Conservation (phyloP, 1,140 invertebrate species). For the Aleiodes sp. region DNA sequence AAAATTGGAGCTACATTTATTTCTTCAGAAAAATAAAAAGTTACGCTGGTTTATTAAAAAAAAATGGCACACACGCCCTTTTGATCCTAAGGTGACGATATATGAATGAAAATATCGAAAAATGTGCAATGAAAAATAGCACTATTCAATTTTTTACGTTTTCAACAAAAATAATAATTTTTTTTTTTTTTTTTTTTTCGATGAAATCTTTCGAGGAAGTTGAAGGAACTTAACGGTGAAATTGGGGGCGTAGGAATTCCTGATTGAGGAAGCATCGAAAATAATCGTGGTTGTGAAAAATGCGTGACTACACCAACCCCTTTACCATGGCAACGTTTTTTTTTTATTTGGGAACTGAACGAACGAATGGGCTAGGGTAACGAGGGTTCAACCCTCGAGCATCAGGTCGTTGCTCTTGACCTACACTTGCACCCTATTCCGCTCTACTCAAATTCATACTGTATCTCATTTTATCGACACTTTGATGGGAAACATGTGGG, state of each 20-base stretch:
- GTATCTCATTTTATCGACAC: constrained; percentile 14
- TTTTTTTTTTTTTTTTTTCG: too few relatives aligned
- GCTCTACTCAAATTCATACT: constrained; percentile 16
- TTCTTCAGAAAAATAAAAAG: too few relatives aligned
- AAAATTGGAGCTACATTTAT: too few relatives aligned
- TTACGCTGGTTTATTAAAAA: too few relatives aligned
- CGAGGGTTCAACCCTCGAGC: constrained; percentile 26
- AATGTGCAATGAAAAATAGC: too few relatives aligned
- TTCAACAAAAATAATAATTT: too few relatives aligned
- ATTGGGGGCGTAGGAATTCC: background rate
- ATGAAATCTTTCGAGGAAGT: too few relatives aligned
- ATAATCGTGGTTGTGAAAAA: constrained; percentile 29
- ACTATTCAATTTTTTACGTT: too few relatives aligned
- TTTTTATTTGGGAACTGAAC: constrained; percentile 37
- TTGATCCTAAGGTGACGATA: too few relatives aligned
- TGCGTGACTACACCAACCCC: constrained; percentile 1
- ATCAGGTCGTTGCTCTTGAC: constrained; percentile 59
- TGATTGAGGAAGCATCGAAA: background rate
- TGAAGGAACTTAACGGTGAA: too few relatives aligned
- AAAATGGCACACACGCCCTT: too few relatives aligned
- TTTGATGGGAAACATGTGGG: background rate
- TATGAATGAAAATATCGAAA: too few relatives aligned
- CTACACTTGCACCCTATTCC: constrained; percentile 45
- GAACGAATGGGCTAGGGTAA: constrained; percentile 40
- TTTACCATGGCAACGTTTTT: constrained; percentile 43